Conservation (phyloP, 2,113 vertebrate genomes). For the Stomatorhinus ivindoensis region DNA sequence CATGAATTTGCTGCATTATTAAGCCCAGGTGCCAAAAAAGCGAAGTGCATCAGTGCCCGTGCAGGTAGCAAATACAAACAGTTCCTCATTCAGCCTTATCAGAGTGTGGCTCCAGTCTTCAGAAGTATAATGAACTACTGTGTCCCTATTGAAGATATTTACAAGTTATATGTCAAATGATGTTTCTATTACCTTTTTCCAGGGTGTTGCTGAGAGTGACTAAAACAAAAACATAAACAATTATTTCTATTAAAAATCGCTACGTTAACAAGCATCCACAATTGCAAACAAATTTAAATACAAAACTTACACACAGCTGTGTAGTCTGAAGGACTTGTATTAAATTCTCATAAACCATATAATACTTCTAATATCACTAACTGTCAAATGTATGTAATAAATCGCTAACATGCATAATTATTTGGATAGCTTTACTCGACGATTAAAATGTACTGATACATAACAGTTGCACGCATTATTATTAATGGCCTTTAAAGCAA, state of each 20-base stretch:
- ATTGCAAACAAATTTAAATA: neutral
- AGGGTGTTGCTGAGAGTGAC: slow-evolving; percentile 77
- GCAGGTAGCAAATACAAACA: neutral
- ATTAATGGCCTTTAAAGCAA: neutral
- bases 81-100: neutral
- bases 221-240: slow-evolving; percentile 36
- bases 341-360: neutral
- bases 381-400: neutral
- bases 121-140: neutral
- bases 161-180: neutral
- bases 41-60: neutral
- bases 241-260: neutral
- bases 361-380: neutral
- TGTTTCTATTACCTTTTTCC: slow-evolving; percentile 76
- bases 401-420: neutral
- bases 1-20: neutral
- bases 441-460: neutral
- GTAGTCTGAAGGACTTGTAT: neutral
- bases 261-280: neutral
- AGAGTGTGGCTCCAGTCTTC: neutral
- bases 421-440: neutral
- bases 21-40: neutral
- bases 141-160: neutral
- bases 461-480: neutral
- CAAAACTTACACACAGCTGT: neutral